These are phyloP conservation scores for Nesospiza acunhae DNA, from an alignment of 2,113 vertebrate species.

Conservation along the genomic window DNA sequence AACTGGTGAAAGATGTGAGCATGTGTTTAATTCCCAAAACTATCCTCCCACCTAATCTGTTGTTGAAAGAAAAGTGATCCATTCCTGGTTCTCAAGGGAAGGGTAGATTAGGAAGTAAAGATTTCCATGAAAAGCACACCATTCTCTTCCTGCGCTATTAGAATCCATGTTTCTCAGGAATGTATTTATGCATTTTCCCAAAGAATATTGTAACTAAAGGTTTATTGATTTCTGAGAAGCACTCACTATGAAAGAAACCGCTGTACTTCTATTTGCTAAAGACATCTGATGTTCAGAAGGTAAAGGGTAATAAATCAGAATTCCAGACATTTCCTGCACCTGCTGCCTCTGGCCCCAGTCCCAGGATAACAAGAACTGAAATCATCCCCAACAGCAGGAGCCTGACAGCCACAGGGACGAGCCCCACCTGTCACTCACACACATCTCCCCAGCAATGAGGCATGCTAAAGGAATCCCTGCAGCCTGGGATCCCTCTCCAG, in stretches of 20 bases:
- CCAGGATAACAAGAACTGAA: background rate
- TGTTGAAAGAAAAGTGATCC: background rate
- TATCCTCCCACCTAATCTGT: background rate
- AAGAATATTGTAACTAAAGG: background rate
- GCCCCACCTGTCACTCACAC: background rate
- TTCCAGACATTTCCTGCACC: background rate
- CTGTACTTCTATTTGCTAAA: background rate
- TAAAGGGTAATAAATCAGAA: background rate
- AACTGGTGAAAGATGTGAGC: background rate
- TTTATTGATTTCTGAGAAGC: background rate
- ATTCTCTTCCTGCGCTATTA: background rate
- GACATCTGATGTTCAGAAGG: background rate
- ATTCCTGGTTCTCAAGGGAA: background rate
- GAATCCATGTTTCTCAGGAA: background rate
- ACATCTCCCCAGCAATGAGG: fast-evolving
- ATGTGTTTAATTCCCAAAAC: background rate
- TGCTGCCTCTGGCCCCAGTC: background rate
- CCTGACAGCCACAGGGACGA: background rate
- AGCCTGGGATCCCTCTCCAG: background rate
- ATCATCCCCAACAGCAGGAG: background rate
- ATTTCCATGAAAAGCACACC: background rate
- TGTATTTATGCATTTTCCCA: background rate
- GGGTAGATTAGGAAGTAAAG: background rate
- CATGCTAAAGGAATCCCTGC: background rate
- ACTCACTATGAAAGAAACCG: background rate